These are phyloP conservation scores for Drosophila tristis DNA, from an alignment of 1,140 invertebrate genomes.

Conservation along the genomic window DNA sequence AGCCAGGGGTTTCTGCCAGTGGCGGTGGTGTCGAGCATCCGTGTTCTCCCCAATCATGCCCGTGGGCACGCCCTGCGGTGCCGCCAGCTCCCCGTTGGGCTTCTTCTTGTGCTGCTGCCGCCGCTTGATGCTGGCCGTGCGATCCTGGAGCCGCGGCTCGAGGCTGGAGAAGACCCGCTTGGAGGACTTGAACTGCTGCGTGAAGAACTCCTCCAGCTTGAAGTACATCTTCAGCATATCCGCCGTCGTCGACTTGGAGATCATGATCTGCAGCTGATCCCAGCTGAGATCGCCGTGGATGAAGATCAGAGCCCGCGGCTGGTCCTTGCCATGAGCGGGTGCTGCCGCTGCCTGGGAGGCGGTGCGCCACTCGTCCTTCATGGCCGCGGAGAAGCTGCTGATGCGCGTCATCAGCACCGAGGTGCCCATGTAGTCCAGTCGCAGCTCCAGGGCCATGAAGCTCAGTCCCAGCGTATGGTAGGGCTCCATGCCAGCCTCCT, in stretches of 20 bases:
- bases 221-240: conserved; percentile 98
- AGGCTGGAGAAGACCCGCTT: conserved; percentile 94
- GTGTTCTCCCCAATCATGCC: conserved; percentile 71
- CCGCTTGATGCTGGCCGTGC: conserved; percentile 85
- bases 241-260: conserved; percentile 97
- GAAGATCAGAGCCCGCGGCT: conserved; percentile 91
- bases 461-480: conserved; percentile 94
- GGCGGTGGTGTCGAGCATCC: conserved; percentile 93
- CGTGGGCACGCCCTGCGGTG: conserved; percentile 20
- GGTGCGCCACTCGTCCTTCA: conserved; percentile 93
- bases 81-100: conserved; percentile 74
- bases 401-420: conserved; percentile 96
- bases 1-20: conserved; percentile 91
- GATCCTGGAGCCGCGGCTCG: conserved; percentile 85
- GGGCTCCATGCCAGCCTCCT: conserved; percentile 95
- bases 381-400: conserved; percentile 91
- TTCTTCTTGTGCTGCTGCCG: conserved; percentile 78
- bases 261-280: conserved; percentile 96
- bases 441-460: conserved; percentile 93
- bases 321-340: conserved; percentile 43
- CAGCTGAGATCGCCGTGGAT: conserved; percentile 96
- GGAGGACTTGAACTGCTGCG: conserved; percentile 96
- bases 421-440: conserved; percentile 98
- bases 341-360: conserved; percentile 72
- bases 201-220: conserved; percentile 98